Conservation (phyloP, 2,113 vertebrate species). For the Nannospalax galili region DNA sequence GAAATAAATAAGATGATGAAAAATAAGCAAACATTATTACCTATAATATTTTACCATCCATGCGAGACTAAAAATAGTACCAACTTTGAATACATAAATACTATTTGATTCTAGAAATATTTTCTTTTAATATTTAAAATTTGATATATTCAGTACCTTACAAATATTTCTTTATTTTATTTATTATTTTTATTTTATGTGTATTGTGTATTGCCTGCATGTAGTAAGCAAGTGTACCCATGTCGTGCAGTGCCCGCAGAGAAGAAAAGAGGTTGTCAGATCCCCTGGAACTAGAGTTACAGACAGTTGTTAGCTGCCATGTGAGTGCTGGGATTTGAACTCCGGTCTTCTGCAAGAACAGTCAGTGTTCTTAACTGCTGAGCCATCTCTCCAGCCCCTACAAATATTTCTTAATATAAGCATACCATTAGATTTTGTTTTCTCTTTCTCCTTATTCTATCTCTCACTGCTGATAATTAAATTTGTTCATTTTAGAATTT, state of each 20-base stretch:
- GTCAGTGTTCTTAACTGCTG: no score
- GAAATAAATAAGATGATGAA: slow-evolving; percentile 30
- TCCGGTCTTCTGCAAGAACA: no score
- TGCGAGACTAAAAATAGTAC: neutral
- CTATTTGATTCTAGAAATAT: neutral
- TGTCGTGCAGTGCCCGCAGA: no score
- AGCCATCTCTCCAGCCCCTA: no score
- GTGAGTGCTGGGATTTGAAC: no score
- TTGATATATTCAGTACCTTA: neutral
- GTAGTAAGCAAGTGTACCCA: no score
- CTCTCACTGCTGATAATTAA: slow-evolving; percentile 23
- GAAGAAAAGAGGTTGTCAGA: no score
- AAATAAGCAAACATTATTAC: neutral
- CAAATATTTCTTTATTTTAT: slow-evolving; percentile 7
- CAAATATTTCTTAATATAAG: neutral
- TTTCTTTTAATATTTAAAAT: neutral
- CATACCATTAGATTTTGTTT: neutral
- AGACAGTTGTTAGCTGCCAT: no score
- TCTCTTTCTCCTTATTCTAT: no score
- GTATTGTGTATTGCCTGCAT: no score
- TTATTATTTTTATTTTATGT: no score
- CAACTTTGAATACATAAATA: neutral
- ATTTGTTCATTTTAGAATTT: slow-evolving; percentile 11
- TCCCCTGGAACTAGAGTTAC: no score
- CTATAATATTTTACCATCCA: neutral